Percentiles rank a stretch among this genome's conserved stretches.
These are phyloP conservation scores for Molanna angustata DNA, from an alignment of 2,888 invertebrate species.

Conservation along the genomic window DNA sequence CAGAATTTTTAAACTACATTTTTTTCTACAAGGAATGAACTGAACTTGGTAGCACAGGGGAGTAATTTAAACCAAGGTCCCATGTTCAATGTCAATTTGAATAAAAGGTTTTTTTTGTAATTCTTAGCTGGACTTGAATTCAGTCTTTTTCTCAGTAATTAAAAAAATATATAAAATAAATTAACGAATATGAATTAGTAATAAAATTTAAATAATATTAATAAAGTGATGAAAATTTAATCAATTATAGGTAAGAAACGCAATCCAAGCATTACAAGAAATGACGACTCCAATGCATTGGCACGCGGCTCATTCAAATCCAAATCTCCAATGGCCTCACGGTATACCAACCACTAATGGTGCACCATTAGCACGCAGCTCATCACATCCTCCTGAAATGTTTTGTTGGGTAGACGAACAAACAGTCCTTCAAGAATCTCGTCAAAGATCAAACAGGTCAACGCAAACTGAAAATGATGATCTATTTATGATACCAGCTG, in stretches of 20 bases:
- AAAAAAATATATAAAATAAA: no score
- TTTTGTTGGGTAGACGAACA: slow-evolving; percentile 69
- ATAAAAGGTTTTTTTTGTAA: no score
- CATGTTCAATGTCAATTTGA: no score
- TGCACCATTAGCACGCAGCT: slow-evolving; percentile 68
- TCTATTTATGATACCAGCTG: slow-evolving; percentile 49
- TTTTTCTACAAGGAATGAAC: no score
- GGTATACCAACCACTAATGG: slow-evolving; percentile 43
- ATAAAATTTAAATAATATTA: no score
- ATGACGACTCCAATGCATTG: slow-evolving; percentile 67
- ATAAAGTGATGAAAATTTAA: background rate
- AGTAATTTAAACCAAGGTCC: no score
- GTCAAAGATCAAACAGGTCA: slow-evolving; percentile 42
- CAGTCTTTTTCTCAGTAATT: no score
- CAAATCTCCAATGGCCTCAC: slow-evolving; percentile 63
- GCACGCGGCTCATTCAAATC: slow-evolving; percentile 80
- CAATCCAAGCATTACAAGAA: slow-evolving; percentile 80
- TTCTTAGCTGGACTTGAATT: no score
- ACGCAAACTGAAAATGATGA: slow-evolving; percentile 62
- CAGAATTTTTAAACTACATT: no score
- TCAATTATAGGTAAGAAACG: slow-evolving; percentile 65
- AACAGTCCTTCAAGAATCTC: slow-evolving; percentile 29
- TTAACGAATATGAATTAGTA: no score
- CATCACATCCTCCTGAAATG: slow-evolving; percentile 83
- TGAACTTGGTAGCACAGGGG: no score